Percentiles rank a stretch among this genome's conserved stretches.
phyloP scores from a whole-genome alignment of 2,888 invertebrate genomes.

The Epirrhoe tristata region DNA sequence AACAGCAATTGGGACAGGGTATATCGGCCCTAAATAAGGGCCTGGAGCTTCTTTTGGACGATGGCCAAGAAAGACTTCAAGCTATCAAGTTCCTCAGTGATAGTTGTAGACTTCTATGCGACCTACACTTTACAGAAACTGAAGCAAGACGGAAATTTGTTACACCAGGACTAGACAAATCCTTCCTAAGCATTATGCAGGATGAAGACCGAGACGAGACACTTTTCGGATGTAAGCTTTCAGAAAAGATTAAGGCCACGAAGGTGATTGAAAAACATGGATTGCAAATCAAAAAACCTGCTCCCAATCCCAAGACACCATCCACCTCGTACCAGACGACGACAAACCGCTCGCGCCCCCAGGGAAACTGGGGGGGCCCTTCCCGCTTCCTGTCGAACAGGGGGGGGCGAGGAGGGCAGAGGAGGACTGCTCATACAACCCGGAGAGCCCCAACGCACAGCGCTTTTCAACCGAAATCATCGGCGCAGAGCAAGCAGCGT shows the following conservation, averaged over 20 bases:
- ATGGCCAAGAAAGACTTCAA: not conserved
- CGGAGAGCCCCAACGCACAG: constrained; percentile 2
- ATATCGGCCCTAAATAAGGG: not conserved
- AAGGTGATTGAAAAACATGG: constrained; percentile 22
- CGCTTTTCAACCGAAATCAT: not conserved
- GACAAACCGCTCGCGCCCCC: not conserved
- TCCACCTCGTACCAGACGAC: not conserved
- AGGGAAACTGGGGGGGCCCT: constrained; percentile 21
- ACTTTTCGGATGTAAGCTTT: constrained; percentile 14
- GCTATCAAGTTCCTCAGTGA: not conserved
- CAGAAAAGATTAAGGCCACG: constrained; percentile 15
- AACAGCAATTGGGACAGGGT: not conserved
- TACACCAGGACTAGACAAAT: constrained; percentile 13
- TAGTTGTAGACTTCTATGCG: not conserved
- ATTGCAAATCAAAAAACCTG: constrained; percentile 6
- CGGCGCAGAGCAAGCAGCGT: not conserved
- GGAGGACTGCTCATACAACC: not conserved
- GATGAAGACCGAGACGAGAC: constrained; percentile 19
- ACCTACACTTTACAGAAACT: not conserved
- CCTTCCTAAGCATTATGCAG: constrained; percentile 3
- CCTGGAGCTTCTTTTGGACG: not conserved
- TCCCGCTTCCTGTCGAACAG: constrained; percentile 26
- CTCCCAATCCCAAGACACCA: constrained; percentile 1
- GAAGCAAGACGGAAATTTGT: constrained; percentile 10
- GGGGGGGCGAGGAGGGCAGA: constrained; percentile 28